These are phyloP conservation scores for Coendou prehensilis DNA, from an alignment of 2,797 vertebrate genomes.

Conservation along the genomic window DNA sequence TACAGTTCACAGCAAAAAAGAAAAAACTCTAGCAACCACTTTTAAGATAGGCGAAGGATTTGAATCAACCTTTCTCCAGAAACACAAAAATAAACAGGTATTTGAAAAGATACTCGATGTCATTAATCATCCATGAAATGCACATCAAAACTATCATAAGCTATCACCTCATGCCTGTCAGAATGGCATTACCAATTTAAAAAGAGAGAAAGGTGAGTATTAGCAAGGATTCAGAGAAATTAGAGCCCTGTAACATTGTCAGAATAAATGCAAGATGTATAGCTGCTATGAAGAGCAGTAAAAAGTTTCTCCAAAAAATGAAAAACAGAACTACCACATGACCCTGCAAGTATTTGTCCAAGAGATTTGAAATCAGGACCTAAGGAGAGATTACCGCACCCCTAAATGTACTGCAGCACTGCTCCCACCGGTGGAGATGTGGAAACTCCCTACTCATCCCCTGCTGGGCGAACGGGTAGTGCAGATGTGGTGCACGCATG, in stretches of 20 bases:
- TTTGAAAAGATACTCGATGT: background rate
- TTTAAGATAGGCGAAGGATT: background rate
- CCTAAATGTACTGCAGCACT: too few species aligned
- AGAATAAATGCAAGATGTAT: background rate
- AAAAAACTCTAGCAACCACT: background rate
- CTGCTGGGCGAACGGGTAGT: background rate
- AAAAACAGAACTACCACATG: background rate
- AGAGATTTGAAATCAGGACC: background rate
- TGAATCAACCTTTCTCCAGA: background rate
- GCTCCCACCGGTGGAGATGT: background rate
- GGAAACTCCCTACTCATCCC: background rate
- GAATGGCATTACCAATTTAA: background rate
- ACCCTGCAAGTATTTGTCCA: background rate
- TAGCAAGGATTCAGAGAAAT: too few species aligned
- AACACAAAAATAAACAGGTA: background rate
- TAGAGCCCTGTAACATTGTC: background rate
- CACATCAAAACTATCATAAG: background rate
- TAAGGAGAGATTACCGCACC: fast-evolving
- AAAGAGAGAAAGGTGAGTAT: background rate
- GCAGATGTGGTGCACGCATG: fast-evolving
- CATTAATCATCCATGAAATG: background rate
- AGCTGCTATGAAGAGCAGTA: background rate
- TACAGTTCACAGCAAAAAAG: background rate
- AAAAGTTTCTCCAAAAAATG: background rate
- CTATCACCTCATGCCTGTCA: background rate